A percentile compares a stretch with the other conserved stretches of the same genome.
Conservation (phyloP, 2,113 vertebrate species). For the Hirundichthys speculiger region DNA sequence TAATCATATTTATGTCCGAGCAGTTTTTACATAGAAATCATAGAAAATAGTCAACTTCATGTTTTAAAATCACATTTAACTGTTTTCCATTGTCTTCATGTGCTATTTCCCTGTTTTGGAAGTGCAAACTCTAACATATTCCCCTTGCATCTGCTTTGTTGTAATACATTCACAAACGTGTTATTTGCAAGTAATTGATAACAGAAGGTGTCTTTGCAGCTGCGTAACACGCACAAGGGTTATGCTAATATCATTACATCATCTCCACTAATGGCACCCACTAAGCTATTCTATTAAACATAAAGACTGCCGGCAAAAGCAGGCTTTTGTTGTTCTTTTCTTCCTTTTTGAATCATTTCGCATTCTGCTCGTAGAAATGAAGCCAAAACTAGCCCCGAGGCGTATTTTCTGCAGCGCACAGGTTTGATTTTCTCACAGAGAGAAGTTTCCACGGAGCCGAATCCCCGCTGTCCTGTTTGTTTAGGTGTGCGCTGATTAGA, state of each 20-base stretch:
- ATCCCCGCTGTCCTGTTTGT: slow-evolving; percentile 81
- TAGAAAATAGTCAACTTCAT: neutral
- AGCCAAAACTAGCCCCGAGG: slow-evolving; percentile 50
- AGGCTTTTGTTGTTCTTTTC: neutral
- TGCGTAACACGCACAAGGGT: slow-evolving; percentile 34
- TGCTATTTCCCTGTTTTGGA: neutral
- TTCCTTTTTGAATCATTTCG: slow-evolving; percentile 57
- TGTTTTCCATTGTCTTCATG: neutral
- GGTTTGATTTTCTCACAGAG: slow-evolving; percentile 83
- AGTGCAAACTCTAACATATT: neutral
- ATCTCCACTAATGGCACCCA: slow-evolving; percentile 49
- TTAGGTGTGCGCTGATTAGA: slow-evolving; percentile 85
- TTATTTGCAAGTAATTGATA: slow-evolving; percentile 36
- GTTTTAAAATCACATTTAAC: neutral
- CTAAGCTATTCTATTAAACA: slow-evolving; percentile 57
- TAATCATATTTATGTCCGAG: neutral
- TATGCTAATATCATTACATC: slow-evolving; percentile 63
- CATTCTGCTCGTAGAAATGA: slow-evolving; percentile 61
- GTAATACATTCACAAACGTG: slow-evolving; percentile 17
- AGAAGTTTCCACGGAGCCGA: slow-evolving; percentile 76
- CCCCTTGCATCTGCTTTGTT: slow-evolving; percentile 4
- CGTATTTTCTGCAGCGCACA: slow-evolving; percentile 69
- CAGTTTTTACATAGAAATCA: neutral
- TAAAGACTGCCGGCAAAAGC: slow-evolving; percentile 48
- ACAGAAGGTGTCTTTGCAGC: slow-evolving; percentile 31